Percentiles rank a stretch among this genome's conserved stretches.
These are phyloP conservation scores for Tridacna crocea DNA, from an alignment of 2,888 invertebrate genomes.

Conservation along the genomic window DNA sequence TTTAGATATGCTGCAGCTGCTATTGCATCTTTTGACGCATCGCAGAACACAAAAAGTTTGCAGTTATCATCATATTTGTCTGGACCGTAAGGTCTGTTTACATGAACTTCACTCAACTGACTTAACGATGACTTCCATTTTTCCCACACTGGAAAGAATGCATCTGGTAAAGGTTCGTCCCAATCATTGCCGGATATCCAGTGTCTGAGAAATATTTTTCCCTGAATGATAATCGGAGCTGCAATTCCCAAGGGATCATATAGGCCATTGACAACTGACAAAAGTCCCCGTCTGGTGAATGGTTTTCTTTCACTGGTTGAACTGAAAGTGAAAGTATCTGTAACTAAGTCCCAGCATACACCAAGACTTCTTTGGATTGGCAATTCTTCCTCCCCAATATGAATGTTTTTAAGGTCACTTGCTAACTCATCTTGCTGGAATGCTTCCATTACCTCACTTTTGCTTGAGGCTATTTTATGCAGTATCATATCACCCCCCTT, in stretches of 20 bases:
- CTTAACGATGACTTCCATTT: neutral
- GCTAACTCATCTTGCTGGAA: conserved; percentile 53
- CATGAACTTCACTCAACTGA: conserved; percentile 6
- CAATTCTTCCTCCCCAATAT: conserved; percentile 40
- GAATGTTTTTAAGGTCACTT: conserved; percentile 43
- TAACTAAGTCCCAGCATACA: conserved; percentile 46
- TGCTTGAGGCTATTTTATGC: conserved; percentile 64
- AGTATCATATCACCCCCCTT: conserved; percentile 50
- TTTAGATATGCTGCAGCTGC: conserved; percentile 57
- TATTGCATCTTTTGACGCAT: conserved; percentile 67
- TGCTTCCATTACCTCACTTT: conserved; percentile 22
- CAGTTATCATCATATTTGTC: neutral
- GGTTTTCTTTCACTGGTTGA: conserved; percentile 40
- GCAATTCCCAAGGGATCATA: conserved; percentile 65
- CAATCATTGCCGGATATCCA: conserved; percentile 1
- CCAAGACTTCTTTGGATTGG: conserved; percentile 60
- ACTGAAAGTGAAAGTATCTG: conserved; percentile 46
- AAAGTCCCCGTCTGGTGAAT: conserved; percentile 51
- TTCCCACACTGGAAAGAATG: neutral
- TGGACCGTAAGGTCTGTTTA: neutral
- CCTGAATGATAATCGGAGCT: conserved; percentile 47
- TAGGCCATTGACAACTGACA: conserved; percentile 58
- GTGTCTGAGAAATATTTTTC: conserved; percentile 19
- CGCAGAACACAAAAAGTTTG: conserved; percentile 53
- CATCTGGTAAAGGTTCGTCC: conserved; percentile 10